Evolutionary conservation across 2,113 vertebrate genomes (phyloP).

Genomic region (Monopterus albus): DNA sequence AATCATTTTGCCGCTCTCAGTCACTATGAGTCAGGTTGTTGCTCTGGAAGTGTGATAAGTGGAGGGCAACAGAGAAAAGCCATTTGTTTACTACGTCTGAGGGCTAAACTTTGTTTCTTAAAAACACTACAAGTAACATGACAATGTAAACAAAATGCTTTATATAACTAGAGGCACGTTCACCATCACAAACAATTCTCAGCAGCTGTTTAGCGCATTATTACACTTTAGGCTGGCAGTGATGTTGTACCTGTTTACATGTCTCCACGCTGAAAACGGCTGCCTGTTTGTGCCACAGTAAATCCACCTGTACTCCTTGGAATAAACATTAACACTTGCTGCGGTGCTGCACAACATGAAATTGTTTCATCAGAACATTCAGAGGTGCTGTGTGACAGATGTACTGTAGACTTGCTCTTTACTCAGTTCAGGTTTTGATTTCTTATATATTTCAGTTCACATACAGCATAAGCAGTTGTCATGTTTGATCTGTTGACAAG

Average conservation of each 20-base stretch:
- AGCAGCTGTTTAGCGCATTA: slow-evolving; percentile 61
- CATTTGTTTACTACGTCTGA: slow-evolving; percentile 78
- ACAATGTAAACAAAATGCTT: slow-evolving; percentile 59
- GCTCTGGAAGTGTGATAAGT: slow-evolving; percentile 57
- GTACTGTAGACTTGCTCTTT: slow-evolving; percentile 71
- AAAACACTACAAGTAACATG: slow-evolving; percentile 71
- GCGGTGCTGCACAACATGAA: slow-evolving; percentile 58
- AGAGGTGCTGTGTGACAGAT: slow-evolving; percentile 74
- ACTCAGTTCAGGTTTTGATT: slow-evolving; percentile 60
- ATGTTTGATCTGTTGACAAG: slow-evolving; percentile 48
- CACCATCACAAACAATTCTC: slow-evolving; percentile 41
- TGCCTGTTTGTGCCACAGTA: slow-evolving; percentile 58
- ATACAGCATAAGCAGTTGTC: slow-evolving; percentile 32
- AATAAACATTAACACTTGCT: slow-evolving; percentile 51
- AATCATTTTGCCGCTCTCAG: slow-evolving; percentile 63
- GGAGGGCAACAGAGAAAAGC: slow-evolving; percentile 72
- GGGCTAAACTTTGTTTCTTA: slow-evolving; percentile 76
- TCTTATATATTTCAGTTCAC: slow-evolving; percentile 36
- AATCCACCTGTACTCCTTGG: slow-evolving; percentile 50
- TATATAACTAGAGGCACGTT: slow-evolving; percentile 49
- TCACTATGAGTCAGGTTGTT: slow-evolving; percentile 67
- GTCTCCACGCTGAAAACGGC: slow-evolving; percentile 65
- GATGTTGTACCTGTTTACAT: slow-evolving; percentile 74
- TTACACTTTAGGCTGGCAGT: slow-evolving; percentile 60
- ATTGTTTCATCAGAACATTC: slow-evolving; percentile 46